Percentiles rank a stretch among this genome's conserved stretches.
Conservation (phyloP, 2,797 vertebrate species). For the Peromyscus eremicus region DNA sequence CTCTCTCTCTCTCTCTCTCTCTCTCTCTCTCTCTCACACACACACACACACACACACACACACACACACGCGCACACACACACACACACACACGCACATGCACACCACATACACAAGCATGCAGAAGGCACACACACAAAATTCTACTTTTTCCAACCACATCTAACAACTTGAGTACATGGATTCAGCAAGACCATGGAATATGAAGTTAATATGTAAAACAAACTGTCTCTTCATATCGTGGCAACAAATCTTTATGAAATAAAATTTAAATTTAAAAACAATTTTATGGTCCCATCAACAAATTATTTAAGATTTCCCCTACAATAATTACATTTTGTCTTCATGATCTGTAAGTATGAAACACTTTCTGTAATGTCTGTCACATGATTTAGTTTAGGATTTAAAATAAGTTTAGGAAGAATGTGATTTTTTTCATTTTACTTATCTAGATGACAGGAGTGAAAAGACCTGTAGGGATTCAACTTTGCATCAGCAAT, state of each 20-base stretch:
- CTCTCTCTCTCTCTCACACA: background rate
- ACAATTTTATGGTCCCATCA: background rate
- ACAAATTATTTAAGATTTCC: background rate
- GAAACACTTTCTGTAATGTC: background rate
- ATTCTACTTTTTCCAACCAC: background rate
- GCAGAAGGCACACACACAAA: background rate
- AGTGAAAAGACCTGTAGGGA: background rate
- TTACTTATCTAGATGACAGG: background rate
- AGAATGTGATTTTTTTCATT: background rate
- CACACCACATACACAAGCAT: too few relatives aligned
- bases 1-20: background rate
- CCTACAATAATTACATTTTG: background rate
- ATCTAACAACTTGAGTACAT: background rate
- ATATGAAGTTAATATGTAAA: background rate
- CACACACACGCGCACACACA: background rate
- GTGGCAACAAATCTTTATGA: background rate
- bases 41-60: background rate
- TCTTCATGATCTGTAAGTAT: background rate
- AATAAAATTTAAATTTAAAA: constrained; percentile 2
- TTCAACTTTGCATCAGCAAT: background rate
- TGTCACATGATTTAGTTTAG: background rate
- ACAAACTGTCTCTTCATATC: background rate
- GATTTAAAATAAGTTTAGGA: background rate
- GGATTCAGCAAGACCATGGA: background rate
- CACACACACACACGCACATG: too few relatives aligned